These are phyloP conservation scores for Mystacornis crossleyi DNA, from an alignment of 2,113 vertebrate genomes.

Conservation along the genomic window DNA sequence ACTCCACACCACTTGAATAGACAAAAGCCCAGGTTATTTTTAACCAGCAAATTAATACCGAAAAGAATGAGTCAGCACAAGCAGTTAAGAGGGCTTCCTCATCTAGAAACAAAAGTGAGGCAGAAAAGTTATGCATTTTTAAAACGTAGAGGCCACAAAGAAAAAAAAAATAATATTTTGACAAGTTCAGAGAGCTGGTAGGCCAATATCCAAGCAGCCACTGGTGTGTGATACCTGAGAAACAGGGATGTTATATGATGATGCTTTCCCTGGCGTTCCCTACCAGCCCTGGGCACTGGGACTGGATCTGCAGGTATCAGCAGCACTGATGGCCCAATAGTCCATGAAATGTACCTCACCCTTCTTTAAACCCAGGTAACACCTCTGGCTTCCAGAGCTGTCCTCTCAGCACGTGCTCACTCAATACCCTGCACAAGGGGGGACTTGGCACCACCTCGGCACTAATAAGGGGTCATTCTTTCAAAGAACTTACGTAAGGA, in stretches of 20 bases:
- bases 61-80: conserved; percentile 29
- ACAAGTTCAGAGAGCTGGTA: neutral
- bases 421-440: neutral
- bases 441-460: neutral
- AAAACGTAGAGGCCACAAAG: neutral
- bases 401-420: neutral
- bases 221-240: neutral
- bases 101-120: neutral
- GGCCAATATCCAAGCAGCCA: neutral
- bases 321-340: neutral
- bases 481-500: neutral
- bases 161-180: neutral
- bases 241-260: accelerated
- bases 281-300: neutral
- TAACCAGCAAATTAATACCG: conserved; percentile 52
- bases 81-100: neutral
- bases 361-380: neutral
- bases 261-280: neutral
- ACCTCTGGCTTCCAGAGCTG: neutral
- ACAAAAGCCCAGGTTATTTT: conserved; percentile 55
- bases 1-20: neutral
- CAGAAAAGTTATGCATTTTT: neutral
- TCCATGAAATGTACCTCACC: neutral
- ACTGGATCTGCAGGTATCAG: neutral
- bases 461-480: conserved; percentile 2